Conservation (phyloP, 2,888 invertebrate genomes). For the Drosophila imparisetae region DNA sequence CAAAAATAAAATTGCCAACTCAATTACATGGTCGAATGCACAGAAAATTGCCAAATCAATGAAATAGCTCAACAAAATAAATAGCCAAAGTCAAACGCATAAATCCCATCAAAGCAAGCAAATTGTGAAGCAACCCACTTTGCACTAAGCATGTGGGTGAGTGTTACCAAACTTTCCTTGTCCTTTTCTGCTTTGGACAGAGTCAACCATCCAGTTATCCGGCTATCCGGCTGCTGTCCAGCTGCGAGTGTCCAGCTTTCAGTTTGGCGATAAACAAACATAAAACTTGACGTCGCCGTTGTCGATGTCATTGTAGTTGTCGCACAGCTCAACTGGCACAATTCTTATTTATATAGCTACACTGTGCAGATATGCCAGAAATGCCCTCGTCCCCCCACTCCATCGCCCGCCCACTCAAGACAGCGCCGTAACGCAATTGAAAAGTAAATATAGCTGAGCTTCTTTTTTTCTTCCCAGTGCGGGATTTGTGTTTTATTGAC, state of each 20-base stretch:
- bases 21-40: conserved; percentile 73
- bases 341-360: conserved; percentile 74
- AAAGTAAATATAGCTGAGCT: conserved; percentile 51
- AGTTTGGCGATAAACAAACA: conserved; percentile 75
- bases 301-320: conserved; percentile 51
- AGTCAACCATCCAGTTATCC: conserved; percentile 12
- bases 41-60: conserved; percentile 68
- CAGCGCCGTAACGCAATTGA: conserved; percentile 51
- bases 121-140: conserved; percentile 31
- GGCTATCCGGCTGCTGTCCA: conserved; percentile 30
- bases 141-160: conserved; percentile 25
- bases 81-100: conserved; percentile 59
- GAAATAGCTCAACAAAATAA: conserved; percentile 66
- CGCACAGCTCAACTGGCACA: conserved; percentile 73
- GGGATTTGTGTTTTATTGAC: conserved; percentile 75
- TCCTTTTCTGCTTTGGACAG: conserved; percentile 1
- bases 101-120: conserved; percentile 59
- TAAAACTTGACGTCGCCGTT: conserved; percentile 67
- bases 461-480: conserved; percentile 24
- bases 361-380: conserved; percentile 50
- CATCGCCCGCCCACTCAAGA: conserved; percentile 7
- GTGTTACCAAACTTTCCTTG: conserved; percentile 1
- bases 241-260: conserved; percentile 76
- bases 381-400: background rate
- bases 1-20: conserved; percentile 56